phyloP scores from a whole-genome alignment of 2,888 invertebrate species.

The Drosophila subquinaria region DNA sequence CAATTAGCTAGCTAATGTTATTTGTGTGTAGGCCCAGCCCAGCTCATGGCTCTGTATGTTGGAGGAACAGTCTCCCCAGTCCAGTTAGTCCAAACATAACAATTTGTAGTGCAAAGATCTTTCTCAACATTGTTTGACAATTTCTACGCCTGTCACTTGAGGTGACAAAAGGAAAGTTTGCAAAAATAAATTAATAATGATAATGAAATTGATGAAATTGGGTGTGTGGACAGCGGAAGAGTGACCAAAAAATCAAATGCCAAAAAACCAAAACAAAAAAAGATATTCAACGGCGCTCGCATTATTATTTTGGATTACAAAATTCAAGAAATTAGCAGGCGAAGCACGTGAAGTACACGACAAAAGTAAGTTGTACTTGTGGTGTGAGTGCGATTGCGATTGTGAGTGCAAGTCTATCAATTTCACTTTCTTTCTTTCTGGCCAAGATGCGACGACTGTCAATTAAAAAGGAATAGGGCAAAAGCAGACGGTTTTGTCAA shows the following conservation, averaged over 20 bases:
- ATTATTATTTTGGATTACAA: conserved; percentile 65
- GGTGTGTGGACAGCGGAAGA: conserved; percentile 35
- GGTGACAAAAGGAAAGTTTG: conserved; percentile 75
- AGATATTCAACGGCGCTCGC: conserved; percentile 33
- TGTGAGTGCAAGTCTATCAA: conserved; percentile 49
- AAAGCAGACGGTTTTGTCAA: conserved; percentile 42
- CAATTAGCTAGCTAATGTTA: conserved; percentile 67
- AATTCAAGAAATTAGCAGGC: conserved; percentile 54
- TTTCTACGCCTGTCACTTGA: conserved; percentile 42
- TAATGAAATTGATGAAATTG: conserved; percentile 40
- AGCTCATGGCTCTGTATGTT: background rate
- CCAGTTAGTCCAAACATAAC: conserved; percentile 34
- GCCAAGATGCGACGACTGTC: conserved; percentile 38
- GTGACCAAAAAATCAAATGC: conserved; percentile 30
- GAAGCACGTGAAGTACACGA: conserved; percentile 37
- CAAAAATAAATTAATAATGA: conserved; percentile 51
- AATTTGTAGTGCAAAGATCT: conserved; percentile 12
- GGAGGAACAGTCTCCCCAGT: conserved; percentile 20
- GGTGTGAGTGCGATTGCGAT: background rate
- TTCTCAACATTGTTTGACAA: conserved; percentile 18
- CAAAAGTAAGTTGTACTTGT: background rate
- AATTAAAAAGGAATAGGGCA: conserved; percentile 74
- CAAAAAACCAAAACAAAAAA: conserved; percentile 9
- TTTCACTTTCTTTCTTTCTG: conserved; percentile 71
- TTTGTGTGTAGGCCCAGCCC: conserved; percentile 44